Evolutionary conservation across 2,113 vertebrate genomes (phyloP), one percentile per base, ranked within the genome.

Genomic region (Halichoerus grypus): DNA sequence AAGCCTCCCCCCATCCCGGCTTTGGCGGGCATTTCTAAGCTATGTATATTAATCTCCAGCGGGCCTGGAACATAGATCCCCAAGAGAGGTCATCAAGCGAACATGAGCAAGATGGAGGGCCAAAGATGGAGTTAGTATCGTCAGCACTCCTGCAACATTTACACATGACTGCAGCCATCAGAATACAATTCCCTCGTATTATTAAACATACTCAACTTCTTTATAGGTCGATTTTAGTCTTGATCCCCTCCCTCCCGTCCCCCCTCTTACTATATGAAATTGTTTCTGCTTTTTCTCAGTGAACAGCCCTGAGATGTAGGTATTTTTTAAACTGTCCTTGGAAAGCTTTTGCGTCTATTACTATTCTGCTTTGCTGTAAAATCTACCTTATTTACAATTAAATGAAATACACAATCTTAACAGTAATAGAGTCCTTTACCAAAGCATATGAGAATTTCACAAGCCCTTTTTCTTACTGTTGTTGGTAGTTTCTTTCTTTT

Each of bases 311-410:
- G 28, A 82, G 39, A 31, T 53, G 61, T 26, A 97, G 87, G 95
- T 74, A 59, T 97, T 98, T 76, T 71, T 96, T 79, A 93, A 94
- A 95, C 91, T 96, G 95, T 94, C 79, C 94, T 97, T 97, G 80
- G 42, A 36, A 98, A 98, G 96, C 94, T 95, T 98, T 97, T 93
- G 88, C 51, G 61, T 31, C 84, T 88, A 81, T 97, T 57, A 49
- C 81, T 96, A 80, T 88, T 83, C 97, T 88, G 72, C 80, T 55
- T n/a, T 71, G 93, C 72, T 88, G 46, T 92, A 97, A 98, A 98
- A 98, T 97, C 92, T 97, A 93, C 90, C 93, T 97, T 98, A 98
- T 98, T 99, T 98, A 98, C 97, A 98, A 98, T 98, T 97, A 97
- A 98, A 98, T 98, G 61, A 96, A 97, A 97, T 53, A 59, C 87